Percentiles rank a stretch among this genome's conserved stretches.
Evolutionary conservation across 2,797 vertebrate species (phyloP).

Genomic region (Rhynchonycteris naso): DNA sequence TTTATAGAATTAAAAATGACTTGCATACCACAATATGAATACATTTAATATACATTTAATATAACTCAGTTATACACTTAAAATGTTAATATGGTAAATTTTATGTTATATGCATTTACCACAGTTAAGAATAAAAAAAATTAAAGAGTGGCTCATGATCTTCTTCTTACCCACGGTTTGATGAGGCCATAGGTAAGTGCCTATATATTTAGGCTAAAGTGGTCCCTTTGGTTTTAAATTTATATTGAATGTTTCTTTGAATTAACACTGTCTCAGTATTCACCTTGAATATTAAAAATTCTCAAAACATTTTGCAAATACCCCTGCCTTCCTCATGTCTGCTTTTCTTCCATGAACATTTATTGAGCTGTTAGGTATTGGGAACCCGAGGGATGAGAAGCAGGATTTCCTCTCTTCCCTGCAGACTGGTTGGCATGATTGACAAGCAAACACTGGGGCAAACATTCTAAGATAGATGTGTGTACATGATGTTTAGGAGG

Average conservation of each 20-base stretch:
- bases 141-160: background rate
- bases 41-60: background rate
- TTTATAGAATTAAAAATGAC: background rate
- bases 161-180: background rate
- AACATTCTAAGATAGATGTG: background rate
- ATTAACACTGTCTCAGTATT: background rate
- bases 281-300: background rate
- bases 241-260: background rate
- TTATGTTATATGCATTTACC: background rate
- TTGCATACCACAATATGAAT: background rate
- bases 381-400: background rate
- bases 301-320: background rate
- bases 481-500: background rate
- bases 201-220: background rate
- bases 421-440: background rate
- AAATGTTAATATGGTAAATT: background rate
- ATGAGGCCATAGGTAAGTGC: background rate
- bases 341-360: background rate
- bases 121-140: background rate
- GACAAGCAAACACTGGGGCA: background rate
- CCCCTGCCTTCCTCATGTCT: background rate
- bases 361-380: background rate
- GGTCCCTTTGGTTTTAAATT: constrained; percentile 28
- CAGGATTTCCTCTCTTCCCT: background rate
- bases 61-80: background rate